A percentile compares a stretch with the other conserved stretches of the same genome.
Evolutionary conservation across 1,140 invertebrate genomes (phyloP).

Genomic region (Diabrotica virgifera): DNA sequence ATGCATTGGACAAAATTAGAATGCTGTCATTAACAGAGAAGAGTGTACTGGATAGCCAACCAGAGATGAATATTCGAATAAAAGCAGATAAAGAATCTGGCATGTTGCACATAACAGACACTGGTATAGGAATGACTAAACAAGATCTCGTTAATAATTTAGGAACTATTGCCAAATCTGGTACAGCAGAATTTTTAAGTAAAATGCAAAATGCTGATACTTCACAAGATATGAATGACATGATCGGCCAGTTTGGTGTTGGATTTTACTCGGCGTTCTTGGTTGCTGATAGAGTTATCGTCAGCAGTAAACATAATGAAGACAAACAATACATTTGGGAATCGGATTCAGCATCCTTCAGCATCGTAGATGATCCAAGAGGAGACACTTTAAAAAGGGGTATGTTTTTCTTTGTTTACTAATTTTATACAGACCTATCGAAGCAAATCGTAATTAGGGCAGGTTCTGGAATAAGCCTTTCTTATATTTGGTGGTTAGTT

Average conservation of each 20-base stretch:
- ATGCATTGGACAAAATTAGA: slow-evolving; percentile 94
- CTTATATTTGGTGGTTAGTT: too few species aligned
- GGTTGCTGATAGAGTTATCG: slow-evolving; percentile 81
- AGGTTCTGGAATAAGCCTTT: too few species aligned
- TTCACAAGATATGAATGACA: slow-evolving; percentile 72
- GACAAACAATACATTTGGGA: slow-evolving; percentile 98
- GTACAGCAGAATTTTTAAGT: slow-evolving; percentile 95
- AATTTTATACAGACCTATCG: too few species aligned
- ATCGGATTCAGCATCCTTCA: slow-evolving; percentile 87
- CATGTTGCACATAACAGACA: slow-evolving; percentile 92
- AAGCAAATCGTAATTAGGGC: too few species aligned
- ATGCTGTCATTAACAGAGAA: slow-evolving; percentile 88
- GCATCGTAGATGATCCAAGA: slow-evolving; percentile 89
- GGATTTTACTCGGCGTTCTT: slow-evolving; percentile 98
- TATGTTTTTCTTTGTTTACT: neutral
- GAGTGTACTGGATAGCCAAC: slow-evolving; percentile 69
- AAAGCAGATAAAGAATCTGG: slow-evolving; percentile 96
- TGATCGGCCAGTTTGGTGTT: slow-evolving; percentile 96
- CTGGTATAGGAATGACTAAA: slow-evolving; percentile 98
- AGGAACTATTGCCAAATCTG: slow-evolving; percentile 99
- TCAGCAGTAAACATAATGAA: slow-evolving; percentile 94
- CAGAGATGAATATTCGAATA: slow-evolving; percentile 88
- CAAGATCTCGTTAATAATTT: slow-evolving; percentile 93
- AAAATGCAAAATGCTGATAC: slow-evolving; percentile 80
- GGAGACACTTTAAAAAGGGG: slow-evolving; percentile 54